A percentile compares a stretch with the other conserved stretches of the same genome.
Evolutionary conservation across 1,140 invertebrate genomes (phyloP).

Genomic region (Samia ricini): DNA sequence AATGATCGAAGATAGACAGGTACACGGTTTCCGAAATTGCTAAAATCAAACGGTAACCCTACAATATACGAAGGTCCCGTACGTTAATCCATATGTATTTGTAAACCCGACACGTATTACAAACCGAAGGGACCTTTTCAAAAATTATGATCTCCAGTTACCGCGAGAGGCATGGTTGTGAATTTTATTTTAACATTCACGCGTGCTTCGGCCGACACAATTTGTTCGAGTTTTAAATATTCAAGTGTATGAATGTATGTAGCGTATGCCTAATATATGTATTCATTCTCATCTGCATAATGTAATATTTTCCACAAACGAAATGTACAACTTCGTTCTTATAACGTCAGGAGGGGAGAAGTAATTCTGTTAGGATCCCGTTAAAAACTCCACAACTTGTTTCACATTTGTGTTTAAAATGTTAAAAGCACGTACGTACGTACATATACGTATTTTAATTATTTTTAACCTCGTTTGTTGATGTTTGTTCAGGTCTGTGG

Average conservation of each 20-base stretch:
- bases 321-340: slow-evolving; percentile 33
- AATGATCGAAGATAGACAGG: not conserved
- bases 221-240: slow-evolving; percentile 58
- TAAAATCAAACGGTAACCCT: not conserved
- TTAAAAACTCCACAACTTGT: not conserved
- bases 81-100: not conserved
- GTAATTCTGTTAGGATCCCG: slow-evolving; percentile 16
- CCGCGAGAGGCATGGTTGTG: slow-evolving; percentile 27
- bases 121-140: slow-evolving; percentile 40
- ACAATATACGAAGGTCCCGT: not conserved
- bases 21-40: not conserved
- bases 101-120: not conserved
- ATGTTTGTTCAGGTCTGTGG: not conserved
- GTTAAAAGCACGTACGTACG: not conserved
- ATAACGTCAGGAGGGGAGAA: slow-evolving; percentile 18
- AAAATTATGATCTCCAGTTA: slow-evolving; percentile 63
- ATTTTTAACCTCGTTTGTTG: slow-evolving; percentile 6
- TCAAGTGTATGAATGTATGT: slow-evolving; percentile 43
- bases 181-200: slow-evolving; percentile 49
- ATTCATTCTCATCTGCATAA: slow-evolving; percentile 48
- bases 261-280: slow-evolving; percentile 39
- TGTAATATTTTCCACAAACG: slow-evolving; percentile 42
- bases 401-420: slow-evolving; percentile 1
- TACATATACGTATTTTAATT: slow-evolving; percentile 9
- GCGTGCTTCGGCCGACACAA: slow-evolving; percentile 44